phyloP scores from a whole-genome alignment of 2,888 invertebrate genomes.

The Epirrita christyi region DNA sequence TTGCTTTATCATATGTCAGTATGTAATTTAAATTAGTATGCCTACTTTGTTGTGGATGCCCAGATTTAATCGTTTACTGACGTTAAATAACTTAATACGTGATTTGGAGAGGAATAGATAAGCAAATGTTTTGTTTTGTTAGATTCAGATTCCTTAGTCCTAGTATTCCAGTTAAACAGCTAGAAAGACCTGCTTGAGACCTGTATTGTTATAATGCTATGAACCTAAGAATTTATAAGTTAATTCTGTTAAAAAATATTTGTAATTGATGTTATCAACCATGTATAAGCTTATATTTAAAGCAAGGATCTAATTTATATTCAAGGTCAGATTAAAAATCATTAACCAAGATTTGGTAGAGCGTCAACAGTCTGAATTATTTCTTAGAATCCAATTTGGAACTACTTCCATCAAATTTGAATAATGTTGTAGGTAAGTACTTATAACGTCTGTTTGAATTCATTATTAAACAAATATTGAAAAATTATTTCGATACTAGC shows the following conservation, averaged over 20 bases:
- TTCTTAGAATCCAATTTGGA: slow-evolving; percentile 38
- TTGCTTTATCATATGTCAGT: slow-evolving; percentile 44
- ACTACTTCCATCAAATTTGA: slow-evolving; percentile 43
- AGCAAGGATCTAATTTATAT: slow-evolving; percentile 41
- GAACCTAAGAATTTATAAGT: not conserved
- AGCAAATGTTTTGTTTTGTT: too few relatives aligned
- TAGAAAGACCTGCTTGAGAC: too few relatives aligned
- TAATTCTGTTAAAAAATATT: not conserved
- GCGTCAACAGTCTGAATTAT: slow-evolving; percentile 36
- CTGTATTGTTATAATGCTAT: too few relatives aligned
- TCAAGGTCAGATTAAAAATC: slow-evolving; percentile 41
- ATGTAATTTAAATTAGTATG: slow-evolving; percentile 43
- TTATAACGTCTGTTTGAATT: slow-evolving; percentile 31
- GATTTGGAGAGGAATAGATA: too few relatives aligned
- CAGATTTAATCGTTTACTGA: not conserved
- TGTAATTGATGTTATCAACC: slow-evolving; percentile 5
- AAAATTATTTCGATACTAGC: slow-evolving; percentile 7
- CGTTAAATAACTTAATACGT: not conserved
- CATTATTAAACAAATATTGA: slow-evolving; percentile 17
- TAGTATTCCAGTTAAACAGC: too few relatives aligned
- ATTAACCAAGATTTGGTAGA: slow-evolving; percentile 42
- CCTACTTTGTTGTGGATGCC: slow-evolving; percentile 8
- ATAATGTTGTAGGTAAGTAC: slow-evolving; percentile 33
- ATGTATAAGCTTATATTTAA: slow-evolving; percentile 35
- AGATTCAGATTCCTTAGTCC: too few relatives aligned